These are phyloP conservation scores for Magallana gigas DNA, from an alignment of 1,140 invertebrate genomes.

Conservation along the genomic window DNA sequence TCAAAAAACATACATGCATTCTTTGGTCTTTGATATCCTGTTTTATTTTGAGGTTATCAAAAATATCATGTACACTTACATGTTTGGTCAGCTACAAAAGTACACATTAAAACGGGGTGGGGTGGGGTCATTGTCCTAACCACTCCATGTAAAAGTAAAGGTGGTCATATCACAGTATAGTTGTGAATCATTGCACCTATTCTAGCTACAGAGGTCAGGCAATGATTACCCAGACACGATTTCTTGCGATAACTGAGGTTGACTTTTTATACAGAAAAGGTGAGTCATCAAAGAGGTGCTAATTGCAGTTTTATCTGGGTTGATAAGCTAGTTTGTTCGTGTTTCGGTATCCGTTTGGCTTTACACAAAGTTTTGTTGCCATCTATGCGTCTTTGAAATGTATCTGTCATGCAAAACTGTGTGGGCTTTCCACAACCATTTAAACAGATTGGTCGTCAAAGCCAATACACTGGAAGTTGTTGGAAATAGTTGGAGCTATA, in stretches of 20 bases:
- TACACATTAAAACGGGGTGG: too few species aligned
- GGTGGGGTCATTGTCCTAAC: too few species aligned
- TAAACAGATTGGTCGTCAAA: neutral
- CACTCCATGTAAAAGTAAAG: too few species aligned
- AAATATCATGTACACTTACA: too few species aligned
- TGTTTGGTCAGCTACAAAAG: too few species aligned
- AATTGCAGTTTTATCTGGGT: constrained; percentile 14
- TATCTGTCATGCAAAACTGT: neutral
- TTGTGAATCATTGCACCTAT: neutral
- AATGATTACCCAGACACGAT: constrained; percentile 4
- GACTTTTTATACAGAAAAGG: constrained; percentile 22
- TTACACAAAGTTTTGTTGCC: constrained; percentile 21
- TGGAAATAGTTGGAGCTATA: neutral
- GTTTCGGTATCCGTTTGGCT: neutral
- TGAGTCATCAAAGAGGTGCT: constrained; percentile 28
- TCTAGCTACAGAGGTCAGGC: neutral
- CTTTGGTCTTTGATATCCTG: too few species aligned
- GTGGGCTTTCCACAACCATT: neutral
- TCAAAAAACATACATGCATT: too few species aligned
- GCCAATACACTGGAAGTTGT: neutral
- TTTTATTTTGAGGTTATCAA: too few species aligned
- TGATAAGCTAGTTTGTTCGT: constrained; percentile 30
- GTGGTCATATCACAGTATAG: too few species aligned
- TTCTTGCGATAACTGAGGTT: constrained; percentile 14
- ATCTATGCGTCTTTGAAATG: neutral